Base-by-base conservation (phyloP, 2,888 invertebrate species). In the Prostheceraeus crozeri region DNA sequence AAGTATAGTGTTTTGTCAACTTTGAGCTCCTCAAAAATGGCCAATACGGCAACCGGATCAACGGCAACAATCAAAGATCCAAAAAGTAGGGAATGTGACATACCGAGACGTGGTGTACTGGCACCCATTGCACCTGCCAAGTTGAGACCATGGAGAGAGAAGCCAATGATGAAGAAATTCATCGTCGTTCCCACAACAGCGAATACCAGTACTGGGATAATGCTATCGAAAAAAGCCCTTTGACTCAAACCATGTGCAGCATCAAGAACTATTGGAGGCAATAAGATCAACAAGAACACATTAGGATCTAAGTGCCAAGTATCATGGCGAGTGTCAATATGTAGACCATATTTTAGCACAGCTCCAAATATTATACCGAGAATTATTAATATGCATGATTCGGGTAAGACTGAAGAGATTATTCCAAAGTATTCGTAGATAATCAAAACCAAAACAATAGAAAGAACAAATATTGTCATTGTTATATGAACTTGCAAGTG, bases 331-430 rank as follows among this genome's bases (percentile, higher is more conserved):
- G 69, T 76, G 84, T 85, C 74, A n/a, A n/a, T n/a, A n/a, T n/a
- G n/a, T n/a, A n/a, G n/a, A n/a, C 6, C 28, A 14, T 30, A 31
- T 85, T 85, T 69, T 85, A 83, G 65, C 85, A 82, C 62, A 84
- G 84, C 65, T 3, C 96, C 96, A 65, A 96, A 89, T 59, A 87
- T 81, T 46, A 96, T 86, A 52, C 96, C 96, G 61, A 98, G 87
- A 66, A 89, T 85, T 73, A 98, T 91, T 67, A 98, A 82, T 67
- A 98, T 83, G 76, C 93, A 93, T 53, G 93, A 93, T 79, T 98
- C 96, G 3, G 96, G 96, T 77, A 96, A 25, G 27, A 33, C 45
- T 28, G 21, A 30, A 14, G 62, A 35, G 6, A 62, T 6, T n/a
- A 10, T 27, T 11, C 35, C 55, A 1, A 63, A 19, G 16, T 48